Evolutionary conservation across 2,797 vertebrate genomes (phyloP).

Genomic region (Arrhamphus sclerolepis): DNA sequence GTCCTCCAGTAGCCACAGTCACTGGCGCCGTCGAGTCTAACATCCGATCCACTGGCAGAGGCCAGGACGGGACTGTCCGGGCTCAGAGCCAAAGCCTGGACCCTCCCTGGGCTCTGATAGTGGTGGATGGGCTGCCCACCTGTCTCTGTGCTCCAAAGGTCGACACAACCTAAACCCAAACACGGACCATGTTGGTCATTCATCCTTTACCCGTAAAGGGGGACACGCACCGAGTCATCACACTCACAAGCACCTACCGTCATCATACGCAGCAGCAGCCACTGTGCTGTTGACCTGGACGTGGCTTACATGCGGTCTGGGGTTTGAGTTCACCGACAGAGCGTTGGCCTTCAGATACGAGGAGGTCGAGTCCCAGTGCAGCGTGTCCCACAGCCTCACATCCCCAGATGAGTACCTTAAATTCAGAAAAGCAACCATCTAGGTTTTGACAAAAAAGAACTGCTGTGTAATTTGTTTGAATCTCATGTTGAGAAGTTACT

Average conservation of each 20-base stretch:
- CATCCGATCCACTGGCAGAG: conserved; percentile 83
- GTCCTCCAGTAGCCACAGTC: conserved; percentile 89
- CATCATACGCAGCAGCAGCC: conserved; percentile 90
- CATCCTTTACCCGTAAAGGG: too few species aligned
- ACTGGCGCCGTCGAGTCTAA: conserved; percentile 82
- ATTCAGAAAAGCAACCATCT: not conserved
- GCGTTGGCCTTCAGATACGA: conserved; percentile 83
- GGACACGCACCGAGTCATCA: too few species aligned
- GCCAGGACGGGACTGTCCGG: conserved; percentile 77
- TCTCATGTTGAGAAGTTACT: too few species aligned
- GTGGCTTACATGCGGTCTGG: conserved; percentile 84
- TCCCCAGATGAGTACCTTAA: conserved; percentile 94
- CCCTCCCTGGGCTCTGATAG: conserved; percentile 84
- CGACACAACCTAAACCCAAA: conserved; percentile 81
- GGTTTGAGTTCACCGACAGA: conserved; percentile 72
- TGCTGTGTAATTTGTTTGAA: too few species aligned
- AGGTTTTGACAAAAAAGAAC: not conserved
- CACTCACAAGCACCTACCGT: conserved; percentile 81
- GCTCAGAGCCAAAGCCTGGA: conserved; percentile 86
- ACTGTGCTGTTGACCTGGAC: conserved; percentile 89
- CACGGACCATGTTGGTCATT: not conserved
- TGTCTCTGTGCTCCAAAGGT: conserved; percentile 89
- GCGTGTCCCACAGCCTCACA: conserved; percentile 93
- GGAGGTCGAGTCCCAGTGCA: conserved; percentile 89
- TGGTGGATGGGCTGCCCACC: conserved; percentile 86